These are phyloP conservation scores for Heteromormyrus szaboi DNA, from an alignment of 2,797 vertebrate species.

Conservation along the genomic window DNA sequence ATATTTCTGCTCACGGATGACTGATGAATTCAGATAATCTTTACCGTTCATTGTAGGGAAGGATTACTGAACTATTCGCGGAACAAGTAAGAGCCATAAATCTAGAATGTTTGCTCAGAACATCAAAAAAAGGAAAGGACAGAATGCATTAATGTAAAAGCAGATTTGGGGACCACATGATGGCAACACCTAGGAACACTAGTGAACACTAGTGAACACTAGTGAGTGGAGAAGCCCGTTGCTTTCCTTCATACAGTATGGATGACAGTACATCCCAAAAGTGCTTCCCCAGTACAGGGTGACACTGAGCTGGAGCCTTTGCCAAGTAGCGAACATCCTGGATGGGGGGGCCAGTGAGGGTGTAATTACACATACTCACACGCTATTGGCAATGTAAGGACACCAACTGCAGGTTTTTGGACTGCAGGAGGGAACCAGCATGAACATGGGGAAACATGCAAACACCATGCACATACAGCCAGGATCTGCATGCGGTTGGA, in stretches of 20 bases:
- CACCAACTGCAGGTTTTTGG: not conserved
- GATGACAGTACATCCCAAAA: not conserved
- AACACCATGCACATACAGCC: not conserved
- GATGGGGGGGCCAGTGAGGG: not conserved
- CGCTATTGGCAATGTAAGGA: not conserved
- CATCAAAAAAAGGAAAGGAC: not conserved
- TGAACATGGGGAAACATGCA: not conserved
- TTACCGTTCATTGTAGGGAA: not conserved
- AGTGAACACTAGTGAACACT: too few species aligned
- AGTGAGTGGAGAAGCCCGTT: not conserved
- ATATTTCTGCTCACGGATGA: not conserved
- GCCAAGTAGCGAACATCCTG: not conserved
- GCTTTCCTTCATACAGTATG: not conserved
- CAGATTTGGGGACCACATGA: not conserved
- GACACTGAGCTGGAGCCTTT: not conserved
- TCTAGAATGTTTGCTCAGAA: not conserved
- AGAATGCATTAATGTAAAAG: not conserved
- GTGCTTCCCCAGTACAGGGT: not conserved
- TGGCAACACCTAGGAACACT: not conserved
- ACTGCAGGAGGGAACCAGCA: not conserved
- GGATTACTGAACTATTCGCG: not conserved
- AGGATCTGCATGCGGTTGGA: not conserved
- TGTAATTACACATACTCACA: not conserved
- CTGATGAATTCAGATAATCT: not conserved
- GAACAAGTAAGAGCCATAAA: not conserved